A percentile compares a stretch with the other conserved stretches of the same genome.
Conservation (phyloP, 1,140 invertebrate species). For the Drosophila arizonae region DNA sequence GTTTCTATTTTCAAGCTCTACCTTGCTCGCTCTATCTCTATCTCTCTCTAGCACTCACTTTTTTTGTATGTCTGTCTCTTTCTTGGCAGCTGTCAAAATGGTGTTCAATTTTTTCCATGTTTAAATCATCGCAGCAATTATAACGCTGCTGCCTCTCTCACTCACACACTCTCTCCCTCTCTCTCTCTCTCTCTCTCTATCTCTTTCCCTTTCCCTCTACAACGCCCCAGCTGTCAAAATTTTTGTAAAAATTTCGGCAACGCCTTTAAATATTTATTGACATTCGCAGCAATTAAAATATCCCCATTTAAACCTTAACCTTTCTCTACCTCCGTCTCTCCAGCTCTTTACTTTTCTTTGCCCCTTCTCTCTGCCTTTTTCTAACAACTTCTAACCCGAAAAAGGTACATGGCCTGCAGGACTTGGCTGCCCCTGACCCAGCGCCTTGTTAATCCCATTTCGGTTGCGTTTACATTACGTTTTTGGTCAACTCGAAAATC, state of each 20-base stretch:
- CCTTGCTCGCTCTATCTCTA: neutral
- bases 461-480: constrained; percentile 23
- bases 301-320: neutral
- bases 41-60: neutral
- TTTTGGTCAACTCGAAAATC: constrained; percentile 25
- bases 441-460: constrained; percentile 47
- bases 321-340: neutral
- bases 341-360: neutral
- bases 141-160: constrained; percentile 29
- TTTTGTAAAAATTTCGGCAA: constrained; percentile 46
- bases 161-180: neutral
- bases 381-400: constrained; percentile 7
- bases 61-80: constrained; percentile 3
- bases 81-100: constrained; percentile 71
- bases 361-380: neutral
- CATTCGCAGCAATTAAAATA: constrained; percentile 74
- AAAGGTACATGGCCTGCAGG: constrained; percentile 8
- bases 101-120: constrained; percentile 42
- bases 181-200: neutral
- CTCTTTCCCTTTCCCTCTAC: too few relatives aligned
- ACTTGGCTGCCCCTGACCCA: neutral
- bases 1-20: constrained; percentile 13
- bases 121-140: constrained; percentile 70
- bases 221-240: constrained; percentile 59
- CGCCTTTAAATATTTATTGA: constrained; percentile 70